Evolutionary conservation across 2,113 vertebrate genomes (phyloP).

Genomic region (Anhinga rufa): DNA sequence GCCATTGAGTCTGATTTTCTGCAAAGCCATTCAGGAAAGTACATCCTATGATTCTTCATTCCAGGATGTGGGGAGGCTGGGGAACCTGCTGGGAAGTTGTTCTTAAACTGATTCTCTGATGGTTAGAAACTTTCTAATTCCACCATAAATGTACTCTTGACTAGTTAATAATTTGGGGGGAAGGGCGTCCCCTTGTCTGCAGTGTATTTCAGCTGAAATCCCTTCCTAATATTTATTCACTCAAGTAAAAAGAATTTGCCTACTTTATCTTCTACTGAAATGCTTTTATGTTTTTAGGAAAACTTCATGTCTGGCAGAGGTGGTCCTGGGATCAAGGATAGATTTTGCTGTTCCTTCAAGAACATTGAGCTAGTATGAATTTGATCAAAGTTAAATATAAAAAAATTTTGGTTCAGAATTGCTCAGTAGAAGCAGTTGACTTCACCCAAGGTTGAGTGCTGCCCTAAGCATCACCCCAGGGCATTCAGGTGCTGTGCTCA

Average conservation of each 20-base stretch:
- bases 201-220: not conserved
- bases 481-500: not conserved
- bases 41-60: not conserved
- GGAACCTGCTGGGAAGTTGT: not conserved
- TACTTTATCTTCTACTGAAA: not conserved
- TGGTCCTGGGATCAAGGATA: not conserved
- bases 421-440: not conserved
- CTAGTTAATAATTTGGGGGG: not conserved
- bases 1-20: not conserved
- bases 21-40: not conserved
- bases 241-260: not conserved
- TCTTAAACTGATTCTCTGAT: not conserved
- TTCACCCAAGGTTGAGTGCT: not conserved
- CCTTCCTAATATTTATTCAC: not conserved
- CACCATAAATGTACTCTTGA: not conserved
- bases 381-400: not conserved
- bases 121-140: not conserved
- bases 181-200: not conserved
- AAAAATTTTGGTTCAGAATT: not conserved
- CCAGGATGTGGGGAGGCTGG: not conserved
- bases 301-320: not conserved
- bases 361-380: not conserved
- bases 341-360: not conserved
- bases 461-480: not conserved
- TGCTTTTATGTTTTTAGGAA: not conserved